Base-by-base conservation (phyloP, 37 sponge, comb jelly and placozoan species). In the Chondrosia reniformis region DNA sequence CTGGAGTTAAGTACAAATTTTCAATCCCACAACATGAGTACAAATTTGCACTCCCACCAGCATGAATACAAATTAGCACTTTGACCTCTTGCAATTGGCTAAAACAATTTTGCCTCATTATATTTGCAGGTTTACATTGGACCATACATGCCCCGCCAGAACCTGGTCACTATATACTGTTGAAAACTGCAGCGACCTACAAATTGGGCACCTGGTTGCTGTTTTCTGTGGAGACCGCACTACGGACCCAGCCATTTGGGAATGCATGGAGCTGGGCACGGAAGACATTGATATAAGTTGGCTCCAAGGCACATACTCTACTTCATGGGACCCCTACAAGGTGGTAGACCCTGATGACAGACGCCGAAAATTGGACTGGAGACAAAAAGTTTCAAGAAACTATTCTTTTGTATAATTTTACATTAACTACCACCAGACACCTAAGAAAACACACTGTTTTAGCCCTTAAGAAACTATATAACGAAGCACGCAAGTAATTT, bases 121-220 rank as follows among this genome's bases (percentile, higher is more conserved):
- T 62, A 25, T 37, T 8, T 39, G 15, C 40, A 79, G 85, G 79
- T 85, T 8, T 85, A 85, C 64, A 79, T 69, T 85, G 85, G 85
- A 72, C 63, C 79, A 22, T 69, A 69, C 72, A 41, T 22, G 43
- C 72, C 72, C 15, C 72, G 37, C 58, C 58, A 30, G 65, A 58
- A 27, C 12, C 27, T 21, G 19, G 15, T 13, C 10, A 25, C 15
- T 33, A 45, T n/a, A 21, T 2, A 66, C 44, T 24, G 71, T 67
- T 55, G 77, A 37, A 13, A 63, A 80, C 55, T 52, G 44, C 10
- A 33, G 22, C 15, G 27, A 44, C 0, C 55, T 86, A 22, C 30
- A 65, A 33, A 36, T 43, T 32, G 86, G 77, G 15, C 45, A 86
- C 8, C 49, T 80, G 2, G 86, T 86, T 9, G 81, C 86, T 27